Evolutionary conservation across 92 coral and sea anemone species (phyloP), one percentile per base, ranked within the genome.

Genomic region (Epizoanthus fatuus): DNA sequence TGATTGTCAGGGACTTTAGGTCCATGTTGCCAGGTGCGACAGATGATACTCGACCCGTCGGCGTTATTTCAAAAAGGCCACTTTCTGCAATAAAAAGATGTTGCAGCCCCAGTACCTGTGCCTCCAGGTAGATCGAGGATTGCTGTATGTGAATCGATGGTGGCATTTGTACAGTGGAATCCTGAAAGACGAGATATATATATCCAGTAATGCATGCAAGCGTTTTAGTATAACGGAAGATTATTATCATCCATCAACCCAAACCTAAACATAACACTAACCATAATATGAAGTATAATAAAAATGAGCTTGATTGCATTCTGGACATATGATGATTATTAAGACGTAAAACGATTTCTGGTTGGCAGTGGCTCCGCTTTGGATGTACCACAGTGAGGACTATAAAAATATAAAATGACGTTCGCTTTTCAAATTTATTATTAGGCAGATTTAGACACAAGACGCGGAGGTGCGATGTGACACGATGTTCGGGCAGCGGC

Each of bases 1-100:
- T 70, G 11, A 91, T 74, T 37, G 85, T 89, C 11, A 91, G 62
- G 35, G 92, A 79, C 66, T 84, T 86, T 9, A 91, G 85, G n/a
- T 45, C 11, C 55, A 91, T 16, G 15, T 64, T 88, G 25, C 87
- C 88, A 12, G 87, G 87, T 16, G 42, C 59, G 22, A 45, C 77
- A 13, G 95, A 79, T 40, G 81, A 79, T 54, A 91, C 68, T 58
- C 87, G 81, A 16, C 92, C 89, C 53, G 54, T 57, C 10, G 95
- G 88, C 37, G 91, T 87, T 45, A 91, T 83, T 70, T 88, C 91
- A 20, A 91, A 80, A 42, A 65, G 75, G 53, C 92, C 90, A 39
- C 55, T 75, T 73, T 87, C 87, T 17, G 79, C 79, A 72, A 91
- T 84, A 57, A 77, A 83, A 52, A 91, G 54, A 17, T 89, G 85